Conservation (phyloP, 2,113 vertebrate genomes). For the human (Homo sapiens) region DNA sequence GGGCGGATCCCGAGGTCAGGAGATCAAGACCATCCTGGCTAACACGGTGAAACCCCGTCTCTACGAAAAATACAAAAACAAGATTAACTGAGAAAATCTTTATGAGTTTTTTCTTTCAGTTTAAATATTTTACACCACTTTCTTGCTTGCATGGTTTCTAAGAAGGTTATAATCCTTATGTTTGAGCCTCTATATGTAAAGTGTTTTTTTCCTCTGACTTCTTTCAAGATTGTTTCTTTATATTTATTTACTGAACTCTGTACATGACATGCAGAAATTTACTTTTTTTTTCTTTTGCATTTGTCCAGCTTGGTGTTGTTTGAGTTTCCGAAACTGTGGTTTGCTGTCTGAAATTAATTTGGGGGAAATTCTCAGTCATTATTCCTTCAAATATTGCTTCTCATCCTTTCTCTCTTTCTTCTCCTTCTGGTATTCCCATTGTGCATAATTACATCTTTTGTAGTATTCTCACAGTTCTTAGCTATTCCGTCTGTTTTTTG, state of each 20-base stretch:
- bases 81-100: background rate
- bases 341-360: background rate
- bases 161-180: background rate
- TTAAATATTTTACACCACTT: background rate
- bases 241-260: background rate
- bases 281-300: background rate
- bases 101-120: background rate
- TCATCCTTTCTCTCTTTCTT: background rate
- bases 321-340: background rate
- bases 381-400: background rate
- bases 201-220: background rate
- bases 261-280: background rate
- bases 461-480: background rate
- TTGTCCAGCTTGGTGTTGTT: background rate
- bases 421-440: background rate
- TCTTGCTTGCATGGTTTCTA: background rate
- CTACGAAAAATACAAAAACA: no score
- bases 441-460: background rate
- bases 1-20: no score
- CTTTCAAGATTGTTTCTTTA: background rate
- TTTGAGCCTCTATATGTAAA: background rate
- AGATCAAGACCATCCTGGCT: no score
- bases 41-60: no score
- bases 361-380: background rate
- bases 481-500: background rate